Evolutionary conservation across 2,888 invertebrate species (phyloP), one percentile per base, ranked within the genome.

Genomic region (Lasius platythorax): DNA sequence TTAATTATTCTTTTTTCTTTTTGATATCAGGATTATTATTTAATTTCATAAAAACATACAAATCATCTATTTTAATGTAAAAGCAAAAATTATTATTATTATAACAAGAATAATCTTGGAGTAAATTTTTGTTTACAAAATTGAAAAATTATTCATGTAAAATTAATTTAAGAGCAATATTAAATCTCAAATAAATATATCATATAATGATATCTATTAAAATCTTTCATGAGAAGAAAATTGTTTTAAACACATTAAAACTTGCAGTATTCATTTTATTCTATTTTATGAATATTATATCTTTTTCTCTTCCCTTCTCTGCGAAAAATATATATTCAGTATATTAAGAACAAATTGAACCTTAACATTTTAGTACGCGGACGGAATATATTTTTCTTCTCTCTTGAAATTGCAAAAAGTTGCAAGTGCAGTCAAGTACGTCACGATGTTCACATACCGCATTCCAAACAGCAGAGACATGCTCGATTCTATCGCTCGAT

Each of bases 401-500:
- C 23, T 33, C 46, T 33, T 4, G 23, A 76, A 67, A 67, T 11
- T 8, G 23, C 11, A 46, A 72, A 70, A 58, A 72, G 46, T 58
- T 43, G 33, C 30, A 37, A 40, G 12, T 67, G 58, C n/a, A 11
- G 58, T 30, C 18, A 1, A 37, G 37, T 68, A 9, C 37, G 12
- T 58, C 33, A 28, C 37, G 11, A 8, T 23, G 18, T 46, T 64
- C 46, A 18, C 56, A 9, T 56, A 15, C 12, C 12, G 33, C 9
- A 68, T 68, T 70, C 23, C 28, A 37, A 72, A 72, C 43, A 58
- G 46, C 46, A 43, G 33, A 68, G 43, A 37, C 70, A 70, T 46
- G 18, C 33, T 18, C 61, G 61, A 37, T 5, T 79, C 3, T 46
- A 61, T 63, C 37, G 33, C 1, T 46, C 43, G 40, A 40, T 72